Evolutionary conservation across 1,140 invertebrate species (phyloP).

Genomic region (Xylocopa sonorina): DNA sequence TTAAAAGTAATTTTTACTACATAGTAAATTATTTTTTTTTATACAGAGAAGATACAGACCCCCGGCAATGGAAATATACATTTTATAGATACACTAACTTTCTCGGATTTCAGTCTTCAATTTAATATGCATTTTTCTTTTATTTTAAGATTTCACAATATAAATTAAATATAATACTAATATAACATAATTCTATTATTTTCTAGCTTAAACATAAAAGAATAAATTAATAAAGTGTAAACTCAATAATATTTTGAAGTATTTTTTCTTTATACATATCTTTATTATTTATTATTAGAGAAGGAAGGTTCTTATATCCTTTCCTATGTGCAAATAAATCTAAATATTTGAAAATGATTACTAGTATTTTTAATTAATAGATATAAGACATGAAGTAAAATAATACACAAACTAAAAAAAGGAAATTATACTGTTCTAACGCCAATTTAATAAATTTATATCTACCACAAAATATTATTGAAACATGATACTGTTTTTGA

Average conservation of each 20-base stretch:
- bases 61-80: conserved; percentile 73
- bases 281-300: too few relatives aligned
- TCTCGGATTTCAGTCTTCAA: not conserved
- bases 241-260: not conserved
- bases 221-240: not conserved
- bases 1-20: conserved; percentile 46
- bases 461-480: not conserved
- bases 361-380: too few relatives aligned
- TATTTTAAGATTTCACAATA: conserved; percentile 7
- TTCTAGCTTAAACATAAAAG: not conserved
- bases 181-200: not conserved
- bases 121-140: conserved; percentile 40
- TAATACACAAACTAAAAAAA: not conserved
- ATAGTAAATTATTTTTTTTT: conserved; percentile 31
- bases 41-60: conserved; percentile 81
- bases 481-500: too few relatives aligned
- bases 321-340: too few relatives aligned
- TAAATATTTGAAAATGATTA: too few relatives aligned
- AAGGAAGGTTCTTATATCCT: too few relatives aligned
- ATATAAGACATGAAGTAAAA: not conserved
- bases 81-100: conserved; percentile 20
- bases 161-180: conserved; percentile 4
- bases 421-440: not conserved
- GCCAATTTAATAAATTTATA: not conserved
- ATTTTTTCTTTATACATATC: too few relatives aligned